A percentile compares a stretch with the other conserved stretches of the same genome.
These are phyloP conservation scores for Diabrotica undecimpunctata DNA, from an alignment of 1,140 invertebrate genomes.

Conservation along the genomic window DNA sequence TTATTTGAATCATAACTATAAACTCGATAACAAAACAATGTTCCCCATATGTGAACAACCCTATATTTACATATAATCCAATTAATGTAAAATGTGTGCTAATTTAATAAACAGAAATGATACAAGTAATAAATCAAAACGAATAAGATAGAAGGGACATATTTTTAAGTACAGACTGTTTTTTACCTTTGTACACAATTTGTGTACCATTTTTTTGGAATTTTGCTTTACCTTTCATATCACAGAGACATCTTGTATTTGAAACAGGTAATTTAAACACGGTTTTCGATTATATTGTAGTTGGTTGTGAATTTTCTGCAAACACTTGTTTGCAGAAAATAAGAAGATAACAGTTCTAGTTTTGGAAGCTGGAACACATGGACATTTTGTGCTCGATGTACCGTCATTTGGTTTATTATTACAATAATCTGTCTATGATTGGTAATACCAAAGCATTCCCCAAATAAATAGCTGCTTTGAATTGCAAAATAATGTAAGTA, in stretches of 20 bases:
- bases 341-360: constrained; percentile 59
- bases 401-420: constrained; percentile 60
- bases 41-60: too few relatives aligned
- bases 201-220: neutral
- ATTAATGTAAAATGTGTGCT: too few relatives aligned
- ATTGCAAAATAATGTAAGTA: constrained; percentile 59
- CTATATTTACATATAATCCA: too few relatives aligned
- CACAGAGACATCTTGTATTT: neutral
- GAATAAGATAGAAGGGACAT: neutral
- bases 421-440: constrained; percentile 62
- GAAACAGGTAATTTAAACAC: neutral
- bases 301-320: constrained; percentile 74
- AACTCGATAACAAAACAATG: too few relatives aligned
- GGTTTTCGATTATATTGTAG: constrained; percentile 48
- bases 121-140: too few relatives aligned
- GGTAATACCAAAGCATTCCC: constrained; percentile 63
- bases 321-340: constrained; percentile 62
- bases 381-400: constrained; percentile 56
- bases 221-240: neutral
- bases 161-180: neutral
- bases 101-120: too few relatives aligned
- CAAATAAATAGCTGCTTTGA: constrained; percentile 64
- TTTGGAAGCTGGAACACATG: constrained; percentile 63
- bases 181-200: neutral
- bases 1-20: too few relatives aligned